These are phyloP conservation scores for Lagothrix lagotricha DNA, from an alignment of 2,797 vertebrate genomes.

Conservation along the genomic window DNA sequence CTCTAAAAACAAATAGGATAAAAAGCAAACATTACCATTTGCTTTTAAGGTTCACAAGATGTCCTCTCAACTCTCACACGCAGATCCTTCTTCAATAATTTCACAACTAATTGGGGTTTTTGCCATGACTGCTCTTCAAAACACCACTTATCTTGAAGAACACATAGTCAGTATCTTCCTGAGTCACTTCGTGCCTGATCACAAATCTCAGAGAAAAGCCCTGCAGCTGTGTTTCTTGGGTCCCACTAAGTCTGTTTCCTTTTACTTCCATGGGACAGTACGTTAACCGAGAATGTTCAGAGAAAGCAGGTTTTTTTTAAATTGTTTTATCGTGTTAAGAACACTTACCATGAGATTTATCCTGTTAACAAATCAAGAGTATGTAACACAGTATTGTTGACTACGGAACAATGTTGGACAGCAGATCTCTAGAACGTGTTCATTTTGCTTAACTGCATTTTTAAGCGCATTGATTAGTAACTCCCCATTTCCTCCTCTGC, in stretches of 20 bases:
- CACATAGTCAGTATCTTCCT: not conserved
- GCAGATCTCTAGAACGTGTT: not conserved
- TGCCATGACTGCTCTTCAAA: not conserved
- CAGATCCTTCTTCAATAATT: not conserved
- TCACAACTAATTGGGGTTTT: not conserved
- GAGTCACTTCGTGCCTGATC: not conserved
- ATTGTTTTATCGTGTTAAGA: not conserved
- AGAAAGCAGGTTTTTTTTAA: not conserved
- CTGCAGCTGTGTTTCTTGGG: fast-evolving
- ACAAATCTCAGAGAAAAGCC: not conserved
- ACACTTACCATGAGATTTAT: not conserved
- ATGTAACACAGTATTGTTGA: not conserved
- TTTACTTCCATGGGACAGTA: not conserved
- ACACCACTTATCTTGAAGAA: not conserved
- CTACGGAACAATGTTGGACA: no score
- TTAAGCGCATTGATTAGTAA: not conserved
- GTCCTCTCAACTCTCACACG: not conserved
- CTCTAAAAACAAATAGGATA: slow-evolving; percentile 60
- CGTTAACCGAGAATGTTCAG: not conserved
- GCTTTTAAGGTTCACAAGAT: slow-evolving; percentile 1
- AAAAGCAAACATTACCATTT: not conserved
- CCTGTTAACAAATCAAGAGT: not conserved
- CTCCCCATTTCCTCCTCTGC: not conserved
- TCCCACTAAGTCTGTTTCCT: not conserved
- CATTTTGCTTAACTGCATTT: not conserved